Evolutionary conservation across 2,113 vertebrate genomes (phyloP).

Genomic region (Lophius piscatorius): DNA sequence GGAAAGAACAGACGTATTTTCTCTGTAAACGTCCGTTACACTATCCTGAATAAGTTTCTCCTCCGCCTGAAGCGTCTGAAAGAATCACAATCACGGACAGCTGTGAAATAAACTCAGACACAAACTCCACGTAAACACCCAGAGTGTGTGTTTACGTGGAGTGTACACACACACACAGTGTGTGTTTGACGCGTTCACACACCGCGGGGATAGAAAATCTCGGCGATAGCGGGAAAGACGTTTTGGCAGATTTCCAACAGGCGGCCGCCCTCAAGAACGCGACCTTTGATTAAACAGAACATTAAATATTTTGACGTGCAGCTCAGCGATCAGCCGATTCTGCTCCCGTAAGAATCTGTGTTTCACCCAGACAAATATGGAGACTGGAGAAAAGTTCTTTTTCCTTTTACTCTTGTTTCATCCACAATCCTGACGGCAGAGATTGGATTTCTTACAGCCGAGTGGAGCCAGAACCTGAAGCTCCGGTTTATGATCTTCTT

Average conservation of each 20-base stretch:
- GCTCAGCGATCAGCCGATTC: constrained; percentile 15
- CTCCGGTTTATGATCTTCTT: no score
- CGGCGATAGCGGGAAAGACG: constrained; percentile 2
- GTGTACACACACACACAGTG: no score
- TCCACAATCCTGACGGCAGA: constrained; percentile 1
- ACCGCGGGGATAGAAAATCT: background rate
- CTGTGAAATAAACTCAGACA: background rate
- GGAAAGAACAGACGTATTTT: no score
- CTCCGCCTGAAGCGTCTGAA: constrained; percentile 19
- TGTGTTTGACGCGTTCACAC: background rate
- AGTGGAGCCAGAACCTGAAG: background rate
- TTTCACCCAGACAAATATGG: constrained; percentile 16
- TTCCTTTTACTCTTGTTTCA: constrained; percentile 17
- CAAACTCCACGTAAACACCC: background rate
- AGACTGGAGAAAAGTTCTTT: background rate
- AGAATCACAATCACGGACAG: background rate
- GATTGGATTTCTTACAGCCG: constrained; percentile 19
- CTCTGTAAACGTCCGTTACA: no score
- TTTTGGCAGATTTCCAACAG: constrained; percentile 2
- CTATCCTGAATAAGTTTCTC: constrained; percentile 16
- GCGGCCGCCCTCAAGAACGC: background rate
- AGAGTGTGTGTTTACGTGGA: no score
- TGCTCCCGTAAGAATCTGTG: background rate
- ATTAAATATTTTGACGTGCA: constrained; percentile 34
- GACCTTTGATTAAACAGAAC: constrained; percentile 3